Evolutionary conservation across 2,888 invertebrate genomes (phyloP).

Genomic region (Nipponacmea schrenckii): DNA sequence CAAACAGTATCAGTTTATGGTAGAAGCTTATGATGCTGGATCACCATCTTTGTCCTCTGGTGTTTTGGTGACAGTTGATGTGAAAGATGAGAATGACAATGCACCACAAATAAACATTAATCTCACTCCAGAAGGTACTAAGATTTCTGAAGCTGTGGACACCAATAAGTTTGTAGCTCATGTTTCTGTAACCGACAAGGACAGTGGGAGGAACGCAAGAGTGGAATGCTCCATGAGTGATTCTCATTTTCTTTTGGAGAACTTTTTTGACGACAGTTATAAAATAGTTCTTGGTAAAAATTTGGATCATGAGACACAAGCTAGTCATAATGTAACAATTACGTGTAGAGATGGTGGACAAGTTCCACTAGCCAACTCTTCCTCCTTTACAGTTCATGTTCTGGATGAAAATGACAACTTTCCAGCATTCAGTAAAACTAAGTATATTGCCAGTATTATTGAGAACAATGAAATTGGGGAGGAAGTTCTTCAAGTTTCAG

Average conservation of each 20-base stretch:
- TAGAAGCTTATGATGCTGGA: slow-evolving; percentile 52
- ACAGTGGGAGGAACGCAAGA: slow-evolving; percentile 51
- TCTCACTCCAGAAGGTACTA: slow-evolving; percentile 81
- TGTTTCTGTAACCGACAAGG: slow-evolving; percentile 77
- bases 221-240: slow-evolving; percentile 51
- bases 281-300: slow-evolving; percentile 45
- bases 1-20: slow-evolving; percentile 78
- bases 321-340: slow-evolving; percentile 51
- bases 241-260: slow-evolving; percentile 44
- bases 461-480: slow-evolving; percentile 52
- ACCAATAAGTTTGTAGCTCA: slow-evolving; percentile 94
- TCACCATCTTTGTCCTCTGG: slow-evolving; percentile 38
- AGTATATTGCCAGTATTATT: slow-evolving; percentile 46
- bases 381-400: slow-evolving; percentile 52
- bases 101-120: slow-evolving; percentile 86
- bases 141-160: slow-evolving; percentile 75
- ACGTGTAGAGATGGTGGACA: slow-evolving; percentile 56
- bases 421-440: slow-evolving; percentile 46
- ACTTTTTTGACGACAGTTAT: slow-evolving; percentile 29
- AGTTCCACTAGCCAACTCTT: slow-evolving; percentile 48
- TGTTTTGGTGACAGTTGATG: slow-evolving; percentile 72
- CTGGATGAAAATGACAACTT: slow-evolving; percentile 61
- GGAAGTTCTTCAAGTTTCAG: slow-evolving; percentile 69
- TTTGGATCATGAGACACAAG: slow-evolving; percentile 53
- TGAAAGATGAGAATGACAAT: slow-evolving; percentile 84